phyloP scores from a whole-genome alignment of 2,113 vertebrate species.

The Hymenochirus boettgeri region DNA sequence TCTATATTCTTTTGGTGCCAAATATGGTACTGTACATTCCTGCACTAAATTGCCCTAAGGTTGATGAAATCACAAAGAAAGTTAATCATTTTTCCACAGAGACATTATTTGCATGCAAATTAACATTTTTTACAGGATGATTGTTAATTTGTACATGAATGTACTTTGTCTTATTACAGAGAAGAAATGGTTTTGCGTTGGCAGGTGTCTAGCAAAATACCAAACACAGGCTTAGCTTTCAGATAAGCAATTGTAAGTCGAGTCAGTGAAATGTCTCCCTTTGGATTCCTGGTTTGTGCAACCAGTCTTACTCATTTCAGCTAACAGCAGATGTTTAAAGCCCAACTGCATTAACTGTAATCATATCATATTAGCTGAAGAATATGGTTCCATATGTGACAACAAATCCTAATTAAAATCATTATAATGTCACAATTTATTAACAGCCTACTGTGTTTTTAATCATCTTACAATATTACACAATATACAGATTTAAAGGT shows the following conservation, averaged over 20 bases:
- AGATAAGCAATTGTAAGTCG: constrained; percentile 46
- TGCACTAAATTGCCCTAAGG: background rate
- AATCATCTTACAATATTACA: no score
- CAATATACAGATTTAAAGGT: no score
- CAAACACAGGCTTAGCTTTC: constrained; percentile 22
- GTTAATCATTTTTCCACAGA: background rate
- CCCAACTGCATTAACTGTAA: constrained; percentile 41
- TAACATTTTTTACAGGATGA: background rate
- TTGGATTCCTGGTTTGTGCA: constrained; percentile 44
- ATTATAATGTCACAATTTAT: constrained; percentile 28
- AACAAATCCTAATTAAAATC: constrained; percentile 36
- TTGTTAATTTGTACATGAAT: background rate
- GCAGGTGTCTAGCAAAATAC: constrained; percentile 37
- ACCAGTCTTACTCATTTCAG: constrained; percentile 39
- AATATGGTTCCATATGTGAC: constrained; percentile 25
- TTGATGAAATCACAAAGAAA: background rate
- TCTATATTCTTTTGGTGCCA: background rate
- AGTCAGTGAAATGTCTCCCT: constrained; percentile 40
- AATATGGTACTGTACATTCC: background rate
- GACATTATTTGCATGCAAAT: background rate
- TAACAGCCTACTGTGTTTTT: constrained; percentile 10
- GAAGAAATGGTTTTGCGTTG: constrained; percentile 1
- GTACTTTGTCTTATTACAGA: background rate
- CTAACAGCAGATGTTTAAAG: constrained; percentile 48
- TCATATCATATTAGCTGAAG: constrained; percentile 40